A percentile compares a stretch with the other conserved stretches of the same genome.
phyloP scores from a whole-genome alignment of 2,797 vertebrate species.

The Xenentodon cancila region DNA sequence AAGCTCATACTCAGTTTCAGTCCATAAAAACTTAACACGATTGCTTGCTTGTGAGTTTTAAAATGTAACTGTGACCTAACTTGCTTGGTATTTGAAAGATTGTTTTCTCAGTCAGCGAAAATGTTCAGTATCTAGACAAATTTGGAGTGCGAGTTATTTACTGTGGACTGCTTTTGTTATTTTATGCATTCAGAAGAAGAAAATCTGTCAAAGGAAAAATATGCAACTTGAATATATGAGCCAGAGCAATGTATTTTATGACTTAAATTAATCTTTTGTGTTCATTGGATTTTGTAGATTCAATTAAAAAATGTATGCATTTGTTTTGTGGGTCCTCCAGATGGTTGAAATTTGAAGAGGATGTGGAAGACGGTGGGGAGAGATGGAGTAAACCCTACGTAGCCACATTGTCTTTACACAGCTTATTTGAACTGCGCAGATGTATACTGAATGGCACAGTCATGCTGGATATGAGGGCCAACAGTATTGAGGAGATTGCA shows the following conservation, averaged over 20 bases:
- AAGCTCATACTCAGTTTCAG: not conserved
- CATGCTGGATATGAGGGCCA: conserved; percentile 98
- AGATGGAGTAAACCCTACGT: conserved; percentile 98
- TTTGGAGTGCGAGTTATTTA: conserved; percentile 24
- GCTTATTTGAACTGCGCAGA: conserved; percentile 95
- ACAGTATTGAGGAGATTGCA: conserved; percentile 95
- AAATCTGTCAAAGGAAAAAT: not conserved
- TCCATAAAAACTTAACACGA: not conserved
- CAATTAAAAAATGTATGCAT: conserved; percentile 3
- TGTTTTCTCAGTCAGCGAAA: conserved; percentile 11
- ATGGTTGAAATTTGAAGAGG: conserved; percentile 99
- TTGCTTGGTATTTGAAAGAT: conserved; percentile 20
- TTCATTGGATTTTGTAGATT: not conserved
- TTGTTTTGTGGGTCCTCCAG: conserved; percentile 66
- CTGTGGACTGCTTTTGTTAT: conserved; percentile 5
- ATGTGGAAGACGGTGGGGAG: conserved; percentile 97
- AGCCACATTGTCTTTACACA: conserved; percentile 95
- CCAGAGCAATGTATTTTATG: not conserved
- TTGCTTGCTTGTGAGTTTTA: conserved; percentile 4
- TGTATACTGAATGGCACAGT: conserved; percentile 98
- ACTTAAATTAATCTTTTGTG: not conserved
- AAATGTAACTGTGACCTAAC: conserved; percentile 12
- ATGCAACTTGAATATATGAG: not conserved
- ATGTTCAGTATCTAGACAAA: conserved; percentile 14
- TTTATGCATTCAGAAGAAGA: conserved; percentile 1